Percentiles rank a stretch among this genome's conserved stretches.
Evolutionary conservation across 2,888 invertebrate species (phyloP).

Genomic region (Mesoligia furuncula): DNA sequence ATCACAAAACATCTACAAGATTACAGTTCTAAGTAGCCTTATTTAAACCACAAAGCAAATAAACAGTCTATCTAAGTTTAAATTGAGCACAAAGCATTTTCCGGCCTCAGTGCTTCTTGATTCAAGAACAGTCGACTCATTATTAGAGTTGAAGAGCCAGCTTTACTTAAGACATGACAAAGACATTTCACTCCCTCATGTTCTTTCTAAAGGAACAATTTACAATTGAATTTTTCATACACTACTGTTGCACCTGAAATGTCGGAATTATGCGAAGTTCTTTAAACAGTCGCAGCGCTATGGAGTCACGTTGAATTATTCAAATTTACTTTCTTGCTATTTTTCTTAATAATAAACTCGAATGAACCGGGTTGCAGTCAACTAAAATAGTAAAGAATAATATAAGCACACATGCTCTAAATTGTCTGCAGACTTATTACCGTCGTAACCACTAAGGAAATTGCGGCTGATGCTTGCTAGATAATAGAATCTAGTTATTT

Average conservation of each 20-base stretch:
- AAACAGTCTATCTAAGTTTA: slow-evolving; percentile 49
- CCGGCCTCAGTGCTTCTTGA: slow-evolving; percentile 38
- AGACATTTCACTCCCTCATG: slow-evolving; percentile 39
- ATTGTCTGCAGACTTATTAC: slow-evolving; percentile 44
- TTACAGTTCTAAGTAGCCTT: slow-evolving; percentile 26
- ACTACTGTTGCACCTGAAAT: slow-evolving; percentile 65
- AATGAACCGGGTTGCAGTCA: slow-evolving; percentile 58
- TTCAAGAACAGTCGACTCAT: slow-evolving; percentile 45
- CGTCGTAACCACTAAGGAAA: slow-evolving; percentile 18
- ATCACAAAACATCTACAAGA: slow-evolving; percentile 34
- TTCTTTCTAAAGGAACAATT: slow-evolving; percentile 52
- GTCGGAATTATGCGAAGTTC: slow-evolving; percentile 75
- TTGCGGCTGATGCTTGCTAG: slow-evolving; percentile 28
- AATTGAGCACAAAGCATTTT: slow-evolving; percentile 51
- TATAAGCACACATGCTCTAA: slow-evolving; percentile 33
- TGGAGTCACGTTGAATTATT: slow-evolving; percentile 75
- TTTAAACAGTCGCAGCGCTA: slow-evolving; percentile 72
- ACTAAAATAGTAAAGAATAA: slow-evolving; percentile 36
- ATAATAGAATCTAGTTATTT: slow-evolving; percentile 52
- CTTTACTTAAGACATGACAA: slow-evolving; percentile 52
- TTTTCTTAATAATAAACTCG: slow-evolving; percentile 72
- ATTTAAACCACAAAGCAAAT: slow-evolving; percentile 38
- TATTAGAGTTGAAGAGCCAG: slow-evolving; percentile 49
- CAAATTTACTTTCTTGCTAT: slow-evolving; percentile 69
- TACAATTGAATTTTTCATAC: slow-evolving; percentile 64